Evolutionary conservation across 2,797 vertebrate genomes (phyloP).

Genomic region (Bufotes viridis): DNA sequence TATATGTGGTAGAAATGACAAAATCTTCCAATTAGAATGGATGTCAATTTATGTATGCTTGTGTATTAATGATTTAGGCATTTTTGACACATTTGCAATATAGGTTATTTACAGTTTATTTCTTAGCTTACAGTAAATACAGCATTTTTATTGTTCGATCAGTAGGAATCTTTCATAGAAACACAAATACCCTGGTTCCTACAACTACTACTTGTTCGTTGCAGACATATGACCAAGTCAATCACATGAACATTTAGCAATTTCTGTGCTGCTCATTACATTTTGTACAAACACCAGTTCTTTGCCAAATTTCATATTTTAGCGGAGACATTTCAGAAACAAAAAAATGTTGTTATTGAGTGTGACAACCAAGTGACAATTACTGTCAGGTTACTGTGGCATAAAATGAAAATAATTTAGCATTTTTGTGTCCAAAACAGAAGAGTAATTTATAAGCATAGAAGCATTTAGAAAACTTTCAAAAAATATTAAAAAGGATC

Average conservation of each 20-base stretch:
- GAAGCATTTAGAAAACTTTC: slow-evolving; percentile 42
- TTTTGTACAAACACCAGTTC: slow-evolving; percentile 43
- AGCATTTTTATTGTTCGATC: neutral
- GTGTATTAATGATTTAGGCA: neutral
- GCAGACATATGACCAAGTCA: slow-evolving; percentile 35
- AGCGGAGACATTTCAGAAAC: slow-evolving; percentile 17
- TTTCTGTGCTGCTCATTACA: slow-evolving; percentile 36
- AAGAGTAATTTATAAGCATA: slow-evolving; percentile 40
- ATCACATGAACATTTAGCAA: slow-evolving; percentile 7
- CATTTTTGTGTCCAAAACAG: slow-evolving; percentile 32
- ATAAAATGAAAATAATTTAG: slow-evolving; percentile 54
- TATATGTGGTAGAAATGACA: too few relatives aligned
- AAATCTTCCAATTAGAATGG: too few relatives aligned
- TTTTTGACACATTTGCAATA: neutral
- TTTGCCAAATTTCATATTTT: slow-evolving; percentile 42
- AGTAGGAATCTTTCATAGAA: neutral
- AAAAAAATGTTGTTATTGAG: slow-evolving; percentile 46
- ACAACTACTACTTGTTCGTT: neutral
- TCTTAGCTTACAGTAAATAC: neutral
- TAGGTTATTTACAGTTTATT: neutral
- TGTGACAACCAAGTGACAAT: slow-evolving; percentile 48
- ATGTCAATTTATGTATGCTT: neutral
- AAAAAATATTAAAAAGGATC: slow-evolving; percentile 38
- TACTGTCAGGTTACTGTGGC: slow-evolving; percentile 48
- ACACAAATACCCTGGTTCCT: neutral